Conservation (phyloP, 2,797 vertebrate genomes). For the Myiothlypis chrysogaster region DNA sequence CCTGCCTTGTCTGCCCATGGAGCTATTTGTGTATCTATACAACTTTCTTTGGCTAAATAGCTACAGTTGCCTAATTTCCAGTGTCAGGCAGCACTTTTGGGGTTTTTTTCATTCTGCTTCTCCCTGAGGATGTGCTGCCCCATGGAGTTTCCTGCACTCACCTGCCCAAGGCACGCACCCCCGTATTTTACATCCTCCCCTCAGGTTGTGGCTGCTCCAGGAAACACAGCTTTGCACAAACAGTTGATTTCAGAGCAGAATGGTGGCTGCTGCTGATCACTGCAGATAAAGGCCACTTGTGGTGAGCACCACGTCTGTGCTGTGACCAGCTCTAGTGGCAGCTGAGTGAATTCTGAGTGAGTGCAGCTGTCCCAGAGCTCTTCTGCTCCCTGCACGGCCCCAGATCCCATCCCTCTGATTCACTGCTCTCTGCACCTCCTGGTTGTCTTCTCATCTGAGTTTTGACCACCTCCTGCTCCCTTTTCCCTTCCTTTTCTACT, state of each 20-base stretch:
- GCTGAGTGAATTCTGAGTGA: not conserved
- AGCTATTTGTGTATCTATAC: not conserved
- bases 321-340: not conserved
- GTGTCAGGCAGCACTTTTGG: not conserved
- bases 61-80: not conserved
- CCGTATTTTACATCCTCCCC: not conserved
- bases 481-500: not conserved
- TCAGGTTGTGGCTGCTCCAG: fast-evolving
- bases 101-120: not conserved
- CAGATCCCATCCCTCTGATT: not conserved
- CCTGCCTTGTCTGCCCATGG: not conserved
- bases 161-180: fast-evolving
- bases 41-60: not conserved
- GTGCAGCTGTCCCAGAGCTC: fast-evolving
- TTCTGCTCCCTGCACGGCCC: not conserved
- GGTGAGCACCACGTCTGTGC: not conserved
- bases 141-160: not conserved
- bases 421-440: not conserved
- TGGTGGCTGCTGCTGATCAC: not conserved
- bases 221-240: not conserved
- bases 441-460: not conserved
- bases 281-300: slow-evolving; percentile 44
- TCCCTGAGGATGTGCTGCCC: not conserved
- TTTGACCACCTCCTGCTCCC: not conserved
- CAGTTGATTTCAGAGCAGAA: not conserved